Conservation (phyloP, 2,113 vertebrate genomes). For the Canis aureus region DNA sequence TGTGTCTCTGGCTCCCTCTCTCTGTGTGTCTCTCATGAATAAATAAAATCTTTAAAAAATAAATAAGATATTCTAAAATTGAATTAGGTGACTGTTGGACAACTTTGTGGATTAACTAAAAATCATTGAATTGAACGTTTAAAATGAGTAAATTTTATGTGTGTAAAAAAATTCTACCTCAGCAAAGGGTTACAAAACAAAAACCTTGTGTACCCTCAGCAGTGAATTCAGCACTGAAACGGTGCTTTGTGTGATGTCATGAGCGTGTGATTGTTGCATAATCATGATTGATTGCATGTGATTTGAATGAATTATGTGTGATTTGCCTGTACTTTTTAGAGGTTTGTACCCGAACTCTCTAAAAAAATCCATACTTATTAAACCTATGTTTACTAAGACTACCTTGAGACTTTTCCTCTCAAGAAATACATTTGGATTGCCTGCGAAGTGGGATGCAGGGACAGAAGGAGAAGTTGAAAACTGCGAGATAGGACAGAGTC, state of each 20-base stretch:
- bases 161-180: background rate
- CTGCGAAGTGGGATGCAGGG: background rate
- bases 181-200: background rate
- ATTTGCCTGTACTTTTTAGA: background rate
- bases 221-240: background rate
- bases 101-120: background rate
- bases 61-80: background rate
- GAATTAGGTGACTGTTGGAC: background rate
- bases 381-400: background rate
- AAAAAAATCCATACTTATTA: background rate
- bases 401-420: background rate
- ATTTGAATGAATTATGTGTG: background rate
- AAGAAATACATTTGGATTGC: background rate
- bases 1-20: too few relatives aligned
- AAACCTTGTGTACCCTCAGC: background rate
- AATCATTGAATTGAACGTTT: background rate
- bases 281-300: background rate
- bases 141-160: background rate
- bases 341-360: background rate
- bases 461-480: background rate
- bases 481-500: background rate
- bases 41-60: too few relatives aligned
- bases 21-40: too few relatives aligned
- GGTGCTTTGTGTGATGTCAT: background rate
- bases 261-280: background rate